These are phyloP conservation scores for Myocastor coypus DNA, from an alignment of 2,113 vertebrate genomes.

Conservation along the genomic window DNA sequence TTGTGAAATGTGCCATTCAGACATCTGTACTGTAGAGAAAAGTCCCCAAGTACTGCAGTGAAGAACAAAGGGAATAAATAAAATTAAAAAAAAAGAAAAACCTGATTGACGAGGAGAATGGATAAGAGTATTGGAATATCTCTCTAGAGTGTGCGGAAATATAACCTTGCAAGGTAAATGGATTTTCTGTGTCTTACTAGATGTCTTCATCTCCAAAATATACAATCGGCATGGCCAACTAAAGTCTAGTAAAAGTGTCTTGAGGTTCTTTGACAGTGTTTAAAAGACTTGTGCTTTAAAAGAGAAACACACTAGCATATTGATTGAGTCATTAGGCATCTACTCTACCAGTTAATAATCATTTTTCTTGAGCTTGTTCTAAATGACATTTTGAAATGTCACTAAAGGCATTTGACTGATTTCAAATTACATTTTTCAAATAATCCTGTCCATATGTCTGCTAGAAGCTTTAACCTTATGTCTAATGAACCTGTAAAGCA, in stretches of 20 bases:
- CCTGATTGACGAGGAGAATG: neutral
- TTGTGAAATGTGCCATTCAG: neutral
- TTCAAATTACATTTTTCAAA: conserved; percentile 51
- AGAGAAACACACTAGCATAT: neutral
- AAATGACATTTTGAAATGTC: conserved; percentile 65
- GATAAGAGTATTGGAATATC: neutral
- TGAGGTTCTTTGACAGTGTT: neutral
- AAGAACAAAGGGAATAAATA: neutral
- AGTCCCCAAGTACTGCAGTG: neutral
- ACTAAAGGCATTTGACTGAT: conserved; percentile 54
- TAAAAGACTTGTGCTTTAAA: neutral
- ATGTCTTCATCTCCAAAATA: neutral
- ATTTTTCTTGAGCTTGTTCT: conserved; percentile 35
- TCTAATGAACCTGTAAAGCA: neutral
- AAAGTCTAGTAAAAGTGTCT: neutral
- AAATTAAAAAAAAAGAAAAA: neutral
- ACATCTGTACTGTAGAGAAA: neutral
- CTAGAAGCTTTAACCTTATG: neutral
- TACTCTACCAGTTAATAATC: conserved; percentile 41
- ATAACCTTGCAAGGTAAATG: neutral
- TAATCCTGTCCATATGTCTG: neutral
- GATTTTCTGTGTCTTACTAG: neutral
- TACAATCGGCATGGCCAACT: neutral
- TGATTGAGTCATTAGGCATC: conserved; percentile 15
- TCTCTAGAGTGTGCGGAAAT: neutral